Conservation (phyloP, 2,113 vertebrate species). For the Menura novaehollandiae region DNA sequence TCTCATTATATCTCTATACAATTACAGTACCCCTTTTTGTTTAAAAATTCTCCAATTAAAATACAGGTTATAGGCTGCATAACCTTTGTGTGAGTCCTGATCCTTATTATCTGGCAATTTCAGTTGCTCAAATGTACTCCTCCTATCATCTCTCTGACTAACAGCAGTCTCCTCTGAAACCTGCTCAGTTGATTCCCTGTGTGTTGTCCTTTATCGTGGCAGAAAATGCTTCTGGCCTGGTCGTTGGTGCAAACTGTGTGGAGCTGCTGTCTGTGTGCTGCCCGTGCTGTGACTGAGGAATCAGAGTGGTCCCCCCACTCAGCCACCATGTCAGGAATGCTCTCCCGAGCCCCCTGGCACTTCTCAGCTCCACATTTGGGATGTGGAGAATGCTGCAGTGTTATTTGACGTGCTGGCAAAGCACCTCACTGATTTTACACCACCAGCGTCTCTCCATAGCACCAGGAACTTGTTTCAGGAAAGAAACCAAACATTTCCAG, state of each 20-base stretch:
- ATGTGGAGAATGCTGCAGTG: rapidly evolving
- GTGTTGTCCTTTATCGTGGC: not conserved
- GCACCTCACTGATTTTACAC: not conserved
- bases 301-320: rapidly evolving
- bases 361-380: not conserved
- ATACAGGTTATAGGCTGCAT: not conserved
- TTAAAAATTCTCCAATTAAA: not conserved
- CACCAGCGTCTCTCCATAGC: not conserved
- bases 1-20: not conserved
- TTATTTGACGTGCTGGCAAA: not conserved
- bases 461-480: not conserved
- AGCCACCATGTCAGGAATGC: rapidly evolving
- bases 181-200: not conserved
- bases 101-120: not conserved
- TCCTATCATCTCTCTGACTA: not conserved
- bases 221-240: not conserved
- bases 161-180: not conserved
- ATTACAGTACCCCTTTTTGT: not conserved
- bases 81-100: not conserved
- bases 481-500: not conserved
- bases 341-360: not conserved
- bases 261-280: rapidly evolving
- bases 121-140: not conserved
- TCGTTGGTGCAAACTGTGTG: rapidly evolving
- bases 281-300: rapidly evolving